Evolutionary conservation across 2,113 vertebrate genomes (phyloP), one percentile per base, ranked within the genome.

Genomic region (Sprattus sprattus): DNA sequence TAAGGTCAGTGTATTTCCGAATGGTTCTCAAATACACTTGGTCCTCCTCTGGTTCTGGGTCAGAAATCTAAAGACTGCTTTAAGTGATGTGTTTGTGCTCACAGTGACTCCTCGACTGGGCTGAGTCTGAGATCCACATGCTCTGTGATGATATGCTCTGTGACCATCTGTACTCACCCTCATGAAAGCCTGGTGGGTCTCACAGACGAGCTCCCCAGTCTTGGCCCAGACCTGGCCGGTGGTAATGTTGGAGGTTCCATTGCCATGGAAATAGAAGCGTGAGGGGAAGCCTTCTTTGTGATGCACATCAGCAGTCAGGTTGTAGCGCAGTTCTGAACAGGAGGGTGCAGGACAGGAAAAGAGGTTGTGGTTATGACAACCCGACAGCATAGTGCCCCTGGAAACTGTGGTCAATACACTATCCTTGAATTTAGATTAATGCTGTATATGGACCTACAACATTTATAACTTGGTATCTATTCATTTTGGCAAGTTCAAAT

Each of bases 221-320:
- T 89, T 91, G 60, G 96, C 93, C 82, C 88, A 90, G 28, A 97
- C 88, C 16, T 64, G 94, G 81, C 96, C 95, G 18, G 91, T 94
- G 6, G 94, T 95, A 84, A 91, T 90, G 52, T 98, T 98, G 11
- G 95, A 95, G 1, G 96, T 98, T 45, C 96, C 96, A 84, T 99
- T 97, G 39, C 95, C 94, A 22, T 92, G 94, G 92, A 99, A 99
- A 92, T 97, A 96, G 92, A 99, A 99, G 60, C 98, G 96, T 60
- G 96, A 93, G 84, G 95, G 96, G 81, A 96, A 94, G 44, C 94
- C 94, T 0, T 94, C 90, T 89, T 94, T 97, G 90, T 97, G 96
- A 82, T 91, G 94, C 87, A 96, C 92, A 15, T 99, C 98, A 87
- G 97, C 92, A 39, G 95, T 97, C 87, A 99, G 88, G 90, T 98